Conservation (phyloP, 2,888 invertebrate genomes). For the Cantharis rustica region DNA sequence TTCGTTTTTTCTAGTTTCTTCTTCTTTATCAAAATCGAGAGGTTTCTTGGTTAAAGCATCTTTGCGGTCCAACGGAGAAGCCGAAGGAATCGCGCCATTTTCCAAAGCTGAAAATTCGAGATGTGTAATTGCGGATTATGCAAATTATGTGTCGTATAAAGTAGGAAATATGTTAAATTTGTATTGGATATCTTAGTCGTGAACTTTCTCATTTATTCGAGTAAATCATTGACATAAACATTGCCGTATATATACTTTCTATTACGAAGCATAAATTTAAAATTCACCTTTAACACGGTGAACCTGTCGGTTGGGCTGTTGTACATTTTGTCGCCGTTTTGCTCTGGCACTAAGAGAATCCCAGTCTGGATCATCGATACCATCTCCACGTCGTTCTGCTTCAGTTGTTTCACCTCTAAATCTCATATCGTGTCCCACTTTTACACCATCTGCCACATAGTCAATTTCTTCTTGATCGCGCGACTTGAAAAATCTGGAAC, state of each 20-base stretch:
- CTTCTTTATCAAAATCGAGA: conserved; percentile 84
- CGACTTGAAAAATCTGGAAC: conserved; percentile 65
- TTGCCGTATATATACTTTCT: conserved; percentile 4
- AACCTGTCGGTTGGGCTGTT: conserved; percentile 49
- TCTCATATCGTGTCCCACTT: conserved; percentile 80
- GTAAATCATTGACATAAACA: conserved; percentile 7
- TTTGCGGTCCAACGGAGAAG: conserved; percentile 67
- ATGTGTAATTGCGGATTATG: not conserved
- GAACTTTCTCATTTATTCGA: conserved; percentile 23
- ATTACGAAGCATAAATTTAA: not conserved
- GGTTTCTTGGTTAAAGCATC: conserved; percentile 82
- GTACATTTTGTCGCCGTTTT: conserved; percentile 57
- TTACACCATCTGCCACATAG: conserved; percentile 80
- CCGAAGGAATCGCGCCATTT: conserved; percentile 35
- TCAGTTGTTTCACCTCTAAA: conserved; percentile 82
- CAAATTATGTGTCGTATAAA: not conserved
- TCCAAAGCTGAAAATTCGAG: conserved; percentile 41
- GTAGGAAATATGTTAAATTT: not conserved
- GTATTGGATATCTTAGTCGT: conserved; percentile 7
- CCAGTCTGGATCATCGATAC: conserved; percentile 75
- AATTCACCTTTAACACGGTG: conserved; percentile 60
- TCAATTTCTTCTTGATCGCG: conserved; percentile 84
- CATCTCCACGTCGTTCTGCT: conserved; percentile 72
- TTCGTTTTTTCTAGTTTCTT: conserved; percentile 86
- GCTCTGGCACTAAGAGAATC: conserved; percentile 79